phyloP scores from a whole-genome alignment of 2,113 vertebrate species.

The Tapirus terrestris region DNA sequence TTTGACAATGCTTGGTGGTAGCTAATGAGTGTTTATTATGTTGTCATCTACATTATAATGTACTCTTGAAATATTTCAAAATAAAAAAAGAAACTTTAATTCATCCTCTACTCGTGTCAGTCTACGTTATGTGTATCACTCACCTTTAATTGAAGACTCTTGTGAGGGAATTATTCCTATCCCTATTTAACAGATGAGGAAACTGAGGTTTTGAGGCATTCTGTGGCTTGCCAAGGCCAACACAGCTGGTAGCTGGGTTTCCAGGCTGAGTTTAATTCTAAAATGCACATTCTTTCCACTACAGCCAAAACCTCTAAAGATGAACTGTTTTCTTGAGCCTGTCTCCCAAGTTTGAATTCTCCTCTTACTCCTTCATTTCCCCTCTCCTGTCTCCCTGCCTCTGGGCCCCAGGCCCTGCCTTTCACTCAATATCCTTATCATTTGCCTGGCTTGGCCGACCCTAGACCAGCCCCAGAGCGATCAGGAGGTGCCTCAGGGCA shows the following conservation, averaged over 20 bases:
- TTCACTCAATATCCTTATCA: neutral
- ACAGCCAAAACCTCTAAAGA: neutral
- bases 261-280: neutral
- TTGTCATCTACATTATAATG: neutral
- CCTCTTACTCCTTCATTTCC: neutral
- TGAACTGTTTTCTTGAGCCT: neutral
- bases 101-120: neutral
- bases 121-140: neutral
- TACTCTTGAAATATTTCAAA: neutral
- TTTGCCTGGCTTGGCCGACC: too few species aligned
- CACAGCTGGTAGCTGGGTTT: neutral
- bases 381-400: neutral
- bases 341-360: neutral
- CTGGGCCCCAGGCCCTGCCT: neutral
- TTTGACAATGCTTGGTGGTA: neutral
- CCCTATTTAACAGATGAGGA: neutral
- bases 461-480: neutral
- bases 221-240: conserved; percentile 1
- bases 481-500: neutral
- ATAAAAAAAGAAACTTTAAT: neutral
- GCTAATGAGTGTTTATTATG: neutral
- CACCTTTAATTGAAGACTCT: neutral
- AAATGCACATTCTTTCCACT: neutral
- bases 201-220: neutral
- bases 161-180: neutral